Conservation (phyloP, 2,797 vertebrate genomes). For the Sebastes dallii region DNA sequence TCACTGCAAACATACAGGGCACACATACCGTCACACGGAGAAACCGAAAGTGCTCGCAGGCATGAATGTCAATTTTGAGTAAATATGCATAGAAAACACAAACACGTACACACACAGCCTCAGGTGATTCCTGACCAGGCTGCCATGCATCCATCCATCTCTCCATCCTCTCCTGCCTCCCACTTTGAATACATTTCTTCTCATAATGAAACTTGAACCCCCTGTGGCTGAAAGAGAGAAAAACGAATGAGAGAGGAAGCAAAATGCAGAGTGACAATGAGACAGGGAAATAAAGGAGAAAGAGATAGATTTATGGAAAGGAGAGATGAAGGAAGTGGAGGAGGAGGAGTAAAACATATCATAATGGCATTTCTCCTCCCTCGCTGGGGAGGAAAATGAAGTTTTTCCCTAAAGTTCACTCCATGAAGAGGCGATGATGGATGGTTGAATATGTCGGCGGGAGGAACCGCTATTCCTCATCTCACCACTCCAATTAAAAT, state of each 20-base stretch:
- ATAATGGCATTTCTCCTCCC: constrained; percentile 38
- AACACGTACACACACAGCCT: constrained; percentile 22
- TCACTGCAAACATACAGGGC: constrained; percentile 33
- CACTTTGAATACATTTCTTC: constrained; percentile 70
- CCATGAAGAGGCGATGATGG: constrained; percentile 59
- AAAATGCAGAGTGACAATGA: constrained; percentile 15
- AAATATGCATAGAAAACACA: constrained; percentile 46
- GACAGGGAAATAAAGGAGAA: not conserved
- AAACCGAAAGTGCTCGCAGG: constrained; percentile 45
- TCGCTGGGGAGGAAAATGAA: constrained; percentile 47
- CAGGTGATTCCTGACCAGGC: constrained; percentile 64
- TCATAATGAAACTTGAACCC: constrained; percentile 61
- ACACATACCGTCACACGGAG: constrained; percentile 19
- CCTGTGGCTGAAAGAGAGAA: constrained; percentile 51
- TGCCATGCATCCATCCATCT: constrained; percentile 52
- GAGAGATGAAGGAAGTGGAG: not conserved
- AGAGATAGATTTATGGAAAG: not conserved
- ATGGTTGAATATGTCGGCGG: constrained; percentile 51
- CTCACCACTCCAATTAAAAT: constrained; percentile 69
- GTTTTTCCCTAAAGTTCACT: constrained; percentile 57
- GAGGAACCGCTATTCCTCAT: constrained; percentile 60
- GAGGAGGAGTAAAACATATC: constrained; percentile 29
- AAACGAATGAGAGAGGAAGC: constrained; percentile 31
- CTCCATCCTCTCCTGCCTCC: constrained; percentile 46
- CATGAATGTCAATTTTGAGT: constrained; percentile 65